A percentile compares a stretch with the other conserved stretches of the same genome.
Conservation (phyloP, 2,888 invertebrate species). For the Panzeria rudis region DNA sequence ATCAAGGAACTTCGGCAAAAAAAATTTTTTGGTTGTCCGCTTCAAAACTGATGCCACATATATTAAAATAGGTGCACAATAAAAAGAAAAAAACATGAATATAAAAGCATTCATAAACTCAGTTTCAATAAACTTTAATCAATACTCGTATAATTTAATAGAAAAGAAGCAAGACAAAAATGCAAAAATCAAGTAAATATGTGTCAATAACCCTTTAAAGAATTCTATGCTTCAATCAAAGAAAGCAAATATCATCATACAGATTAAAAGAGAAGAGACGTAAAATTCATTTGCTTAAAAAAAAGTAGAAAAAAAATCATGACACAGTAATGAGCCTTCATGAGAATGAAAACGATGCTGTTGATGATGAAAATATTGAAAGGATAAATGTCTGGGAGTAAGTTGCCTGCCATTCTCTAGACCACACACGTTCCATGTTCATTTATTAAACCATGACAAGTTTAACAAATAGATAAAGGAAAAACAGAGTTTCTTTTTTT, state of each 20-base stretch:
- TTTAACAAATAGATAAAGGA: constrained; percentile 26
- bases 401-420: constrained; percentile 2
- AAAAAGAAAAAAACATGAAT: neutral
- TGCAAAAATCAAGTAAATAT: constrained; percentile 25
- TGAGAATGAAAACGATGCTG: constrained; percentile 38
- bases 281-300: constrained; percentile 28
- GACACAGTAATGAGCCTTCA: constrained; percentile 53
- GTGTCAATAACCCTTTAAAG: constrained; percentile 59
- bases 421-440: constrained; percentile 37
- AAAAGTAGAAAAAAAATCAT: constrained; percentile 25
- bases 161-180: constrained; percentile 1
- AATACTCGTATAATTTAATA: constrained; percentile 15
- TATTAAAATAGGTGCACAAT: neutral
- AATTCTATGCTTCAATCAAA: neutral
- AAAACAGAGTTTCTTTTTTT: constrained; percentile 10
- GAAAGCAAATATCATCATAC: constrained; percentile 13
- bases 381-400: constrained; percentile 41
- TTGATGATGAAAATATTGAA: constrained; percentile 27
- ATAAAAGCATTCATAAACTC: neutral
- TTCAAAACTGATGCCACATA: too few species aligned
- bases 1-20: too few species aligned
- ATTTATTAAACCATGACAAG: constrained; percentile 14
- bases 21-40: too few species aligned
- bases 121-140: constrained; percentile 18
- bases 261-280: constrained; percentile 18